A percentile compares a stretch with the other conserved stretches of the same genome.
These are phyloP conservation scores for Labia minor DNA, from an alignment of 2,888 invertebrate species.

Conservation along the genomic window DNA sequence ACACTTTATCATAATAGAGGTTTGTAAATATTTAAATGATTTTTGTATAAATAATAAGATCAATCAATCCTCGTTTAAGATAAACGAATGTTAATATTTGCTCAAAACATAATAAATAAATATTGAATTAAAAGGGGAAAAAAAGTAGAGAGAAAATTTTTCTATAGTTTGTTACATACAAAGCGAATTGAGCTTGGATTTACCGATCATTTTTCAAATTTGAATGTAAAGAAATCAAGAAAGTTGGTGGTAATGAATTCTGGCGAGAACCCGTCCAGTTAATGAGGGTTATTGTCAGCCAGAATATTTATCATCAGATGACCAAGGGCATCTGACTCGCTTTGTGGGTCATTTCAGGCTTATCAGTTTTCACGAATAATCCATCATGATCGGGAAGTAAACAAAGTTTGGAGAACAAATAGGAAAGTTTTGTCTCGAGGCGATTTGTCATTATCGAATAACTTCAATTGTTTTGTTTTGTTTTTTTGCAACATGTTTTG, in stretches of 20 bases:
- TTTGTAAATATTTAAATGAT: too few species aligned
- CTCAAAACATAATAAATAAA: too few species aligned
- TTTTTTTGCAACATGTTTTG: background rate
- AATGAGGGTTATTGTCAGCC: background rate
- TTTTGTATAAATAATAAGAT: too few species aligned
- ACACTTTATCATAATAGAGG: too few species aligned
- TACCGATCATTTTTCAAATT: too few species aligned
- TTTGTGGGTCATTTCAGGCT: background rate
- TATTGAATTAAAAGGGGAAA: too few species aligned
- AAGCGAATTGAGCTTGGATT: too few species aligned
- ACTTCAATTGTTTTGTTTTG: background rate
- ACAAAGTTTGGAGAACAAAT: background rate
- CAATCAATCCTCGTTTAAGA: too few species aligned
- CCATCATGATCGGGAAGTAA: background rate
- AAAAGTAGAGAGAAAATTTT: too few species aligned
- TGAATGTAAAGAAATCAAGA: background rate
- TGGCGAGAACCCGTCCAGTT: background rate
- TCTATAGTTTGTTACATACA: too few species aligned
- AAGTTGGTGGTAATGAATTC: background rate
- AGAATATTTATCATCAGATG: background rate
- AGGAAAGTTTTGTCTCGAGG: background rate
- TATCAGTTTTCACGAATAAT: slow-evolving; percentile 1
- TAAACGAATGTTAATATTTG: too few species aligned
- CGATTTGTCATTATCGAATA: background rate
- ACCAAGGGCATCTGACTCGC: background rate